A percentile compares a stretch with the other conserved stretches of the same genome.
Conservation (phyloP, 2,113 vertebrate species). For the Ariopsis seemanni region DNA sequence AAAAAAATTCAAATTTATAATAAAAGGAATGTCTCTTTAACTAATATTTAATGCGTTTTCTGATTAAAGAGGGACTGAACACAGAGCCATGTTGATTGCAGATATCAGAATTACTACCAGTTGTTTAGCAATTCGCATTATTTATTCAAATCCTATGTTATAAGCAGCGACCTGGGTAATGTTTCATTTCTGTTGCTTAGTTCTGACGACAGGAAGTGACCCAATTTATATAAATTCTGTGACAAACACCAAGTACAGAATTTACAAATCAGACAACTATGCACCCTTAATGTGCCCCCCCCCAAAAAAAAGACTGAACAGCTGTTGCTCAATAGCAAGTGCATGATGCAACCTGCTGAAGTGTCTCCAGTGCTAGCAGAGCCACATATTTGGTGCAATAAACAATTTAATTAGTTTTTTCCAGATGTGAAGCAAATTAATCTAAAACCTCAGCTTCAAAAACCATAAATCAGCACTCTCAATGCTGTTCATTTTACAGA, state of each 20-base stretch:
- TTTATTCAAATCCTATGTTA: conserved; percentile 16
- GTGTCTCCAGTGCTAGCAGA: conserved; percentile 55
- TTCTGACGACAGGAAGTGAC: background rate
- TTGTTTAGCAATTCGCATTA: background rate
- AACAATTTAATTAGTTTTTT: conserved; percentile 27
- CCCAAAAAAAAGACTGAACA: background rate
- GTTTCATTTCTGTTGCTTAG: background rate
- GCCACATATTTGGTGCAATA: conserved; percentile 73
- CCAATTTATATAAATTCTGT: background rate
- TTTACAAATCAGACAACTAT: background rate
- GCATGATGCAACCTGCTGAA: conserved; percentile 51
- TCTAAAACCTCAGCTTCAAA: background rate
- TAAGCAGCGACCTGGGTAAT: background rate
- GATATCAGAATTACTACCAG: background rate
- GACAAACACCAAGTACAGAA: background rate
- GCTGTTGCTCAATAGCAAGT: conserved; percentile 17
- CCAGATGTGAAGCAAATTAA: conserved; percentile 15
- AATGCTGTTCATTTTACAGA: conserved; percentile 17
- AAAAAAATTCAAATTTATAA: background rate
- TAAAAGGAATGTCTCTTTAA: background rate
- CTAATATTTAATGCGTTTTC: background rate
- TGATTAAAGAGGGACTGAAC: background rate
- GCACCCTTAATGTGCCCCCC: background rate
- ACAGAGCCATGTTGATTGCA: background rate
- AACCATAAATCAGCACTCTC: conserved; percentile 16